Evolutionary conservation across 2,797 vertebrate species (phyloP).

Genomic region (Rhinophrynus dorsalis): DNA sequence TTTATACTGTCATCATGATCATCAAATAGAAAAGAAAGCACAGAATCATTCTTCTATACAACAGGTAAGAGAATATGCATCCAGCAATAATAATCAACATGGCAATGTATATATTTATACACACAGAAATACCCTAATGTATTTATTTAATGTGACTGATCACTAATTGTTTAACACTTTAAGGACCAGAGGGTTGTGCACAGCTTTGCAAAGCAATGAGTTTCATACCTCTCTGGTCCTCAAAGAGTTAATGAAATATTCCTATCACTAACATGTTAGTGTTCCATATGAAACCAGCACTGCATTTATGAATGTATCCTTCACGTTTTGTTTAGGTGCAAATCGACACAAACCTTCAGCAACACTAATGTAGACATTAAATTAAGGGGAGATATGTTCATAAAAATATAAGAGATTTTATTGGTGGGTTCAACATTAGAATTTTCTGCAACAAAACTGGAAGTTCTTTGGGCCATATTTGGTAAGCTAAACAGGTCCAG

Average conservation of each 20-base stretch:
- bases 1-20: not conserved
- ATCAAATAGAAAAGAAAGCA: not conserved
- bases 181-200: too few species aligned
- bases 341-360: too few species aligned
- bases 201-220: too few species aligned
- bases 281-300: not conserved
- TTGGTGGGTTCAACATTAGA: too few species aligned
- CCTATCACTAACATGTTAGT: not conserved
- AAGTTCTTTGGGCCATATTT: not conserved
- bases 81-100: not conserved
- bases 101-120: conserved; percentile 45
- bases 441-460: not conserved
- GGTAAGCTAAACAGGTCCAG: conserved; percentile 11
- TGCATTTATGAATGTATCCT: not conserved
- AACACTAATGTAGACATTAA: too few species aligned
- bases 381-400: not conserved
- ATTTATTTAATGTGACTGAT: not conserved
- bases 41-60: not conserved
- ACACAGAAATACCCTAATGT: conserved; percentile 30
- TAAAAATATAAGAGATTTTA: not conserved
- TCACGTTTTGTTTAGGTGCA: not conserved
- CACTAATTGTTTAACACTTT: not conserved
- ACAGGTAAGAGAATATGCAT: conserved; percentile 7
- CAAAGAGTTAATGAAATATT: too few species aligned
- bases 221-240: too few species aligned